phyloP scores from a whole-genome alignment of 1,140 invertebrate species.

The Phymorhynchus buccinoides region DNA sequence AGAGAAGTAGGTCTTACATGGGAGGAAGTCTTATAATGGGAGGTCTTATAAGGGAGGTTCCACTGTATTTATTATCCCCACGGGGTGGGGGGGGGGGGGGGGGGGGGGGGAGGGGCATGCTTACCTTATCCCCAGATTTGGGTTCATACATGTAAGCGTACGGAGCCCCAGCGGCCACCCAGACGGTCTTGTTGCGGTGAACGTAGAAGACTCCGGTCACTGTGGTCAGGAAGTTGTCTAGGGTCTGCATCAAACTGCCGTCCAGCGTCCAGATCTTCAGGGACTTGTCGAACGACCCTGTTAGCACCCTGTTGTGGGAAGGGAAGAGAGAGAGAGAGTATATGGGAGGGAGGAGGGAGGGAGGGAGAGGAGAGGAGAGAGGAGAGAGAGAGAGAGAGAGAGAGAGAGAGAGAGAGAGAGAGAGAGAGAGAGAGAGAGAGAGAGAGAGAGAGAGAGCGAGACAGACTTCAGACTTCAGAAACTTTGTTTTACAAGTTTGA shows the following conservation, averaged over 20 bases:
- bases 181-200: conserved; percentile 70
- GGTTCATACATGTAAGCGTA: conserved; percentile 71
- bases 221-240: conserved; percentile 69
- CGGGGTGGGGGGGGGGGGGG: too few relatives aligned
- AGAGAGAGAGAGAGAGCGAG: too few relatives aligned
- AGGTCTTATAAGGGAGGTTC: too few relatives aligned
- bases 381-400: too few relatives aligned
- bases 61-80: too few relatives aligned
- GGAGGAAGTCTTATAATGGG: too few relatives aligned
- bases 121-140: conserved; percentile 72
- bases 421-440: too few relatives aligned
- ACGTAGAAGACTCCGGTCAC: conserved; percentile 72
- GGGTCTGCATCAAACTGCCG: conserved; percentile 70
- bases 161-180: conserved; percentile 68
- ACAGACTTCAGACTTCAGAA: too few relatives aligned
- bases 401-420: too few relatives aligned
- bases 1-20: too few relatives aligned
- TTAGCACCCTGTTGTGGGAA: conserved; percentile 65
- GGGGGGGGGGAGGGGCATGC: too few relatives aligned
- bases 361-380: not conserved
- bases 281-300: conserved; percentile 73
- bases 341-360: not conserved
- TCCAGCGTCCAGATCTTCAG: conserved; percentile 73
- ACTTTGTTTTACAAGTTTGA: too few relatives aligned
- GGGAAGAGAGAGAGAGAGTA: not conserved